A percentile compares a stretch with the other conserved stretches of the same genome.
Evolutionary conservation across 2,113 vertebrate species (phyloP).

Genomic region (Mixornis gularis): DNA sequence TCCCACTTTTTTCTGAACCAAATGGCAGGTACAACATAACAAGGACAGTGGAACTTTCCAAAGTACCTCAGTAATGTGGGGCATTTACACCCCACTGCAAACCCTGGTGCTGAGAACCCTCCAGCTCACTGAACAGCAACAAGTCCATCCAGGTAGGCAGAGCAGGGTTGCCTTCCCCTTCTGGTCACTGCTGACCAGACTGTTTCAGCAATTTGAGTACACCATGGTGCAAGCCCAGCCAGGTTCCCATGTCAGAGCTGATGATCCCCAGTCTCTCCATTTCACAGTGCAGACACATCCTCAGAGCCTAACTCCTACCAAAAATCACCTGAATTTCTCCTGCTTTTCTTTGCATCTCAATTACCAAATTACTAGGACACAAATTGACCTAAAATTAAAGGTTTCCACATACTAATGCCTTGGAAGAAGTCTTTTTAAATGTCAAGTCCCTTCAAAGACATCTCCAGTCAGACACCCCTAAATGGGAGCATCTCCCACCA

Average conservation of each 20-base stretch:
- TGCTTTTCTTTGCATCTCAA: not conserved
- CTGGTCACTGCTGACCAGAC: not conserved
- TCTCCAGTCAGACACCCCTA: not conserved
- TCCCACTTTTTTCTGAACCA: not conserved
- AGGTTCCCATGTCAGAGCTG: not conserved
- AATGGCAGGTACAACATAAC: not conserved
- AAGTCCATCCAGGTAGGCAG: not conserved
- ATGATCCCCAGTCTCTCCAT: not conserved
- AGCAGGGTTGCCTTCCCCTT: not conserved
- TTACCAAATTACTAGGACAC: not conserved
- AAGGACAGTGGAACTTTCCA: not conserved
- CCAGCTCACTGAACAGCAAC: not conserved
- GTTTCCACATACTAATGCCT: not conserved
- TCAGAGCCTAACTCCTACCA: not conserved
- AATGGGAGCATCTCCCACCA: not conserved
- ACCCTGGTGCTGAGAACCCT: not conserved
- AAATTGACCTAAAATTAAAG: not conserved
- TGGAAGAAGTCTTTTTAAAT: not conserved
- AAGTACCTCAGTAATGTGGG: not conserved
- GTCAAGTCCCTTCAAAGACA: not conserved
- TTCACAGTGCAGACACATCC: accelerated
- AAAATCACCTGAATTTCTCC: not conserved
- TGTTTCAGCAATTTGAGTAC: not conserved
- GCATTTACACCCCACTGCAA: not conserved
- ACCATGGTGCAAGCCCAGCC: not conserved